phyloP scores from a whole-genome alignment of 2,797 vertebrate genomes.

The Spinibarbus caldwelli region DNA sequence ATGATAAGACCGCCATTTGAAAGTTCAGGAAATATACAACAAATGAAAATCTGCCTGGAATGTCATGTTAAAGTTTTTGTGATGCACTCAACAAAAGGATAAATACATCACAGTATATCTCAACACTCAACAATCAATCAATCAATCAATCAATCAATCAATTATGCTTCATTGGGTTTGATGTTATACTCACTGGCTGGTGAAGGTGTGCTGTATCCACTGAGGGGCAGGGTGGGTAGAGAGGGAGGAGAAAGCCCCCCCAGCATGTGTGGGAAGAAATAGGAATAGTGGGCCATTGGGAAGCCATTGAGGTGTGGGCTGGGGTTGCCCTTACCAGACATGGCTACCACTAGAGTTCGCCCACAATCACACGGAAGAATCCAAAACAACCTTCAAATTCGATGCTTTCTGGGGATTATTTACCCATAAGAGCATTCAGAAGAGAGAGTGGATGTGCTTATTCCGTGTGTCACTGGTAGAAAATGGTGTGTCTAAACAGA shows the following conservation, averaged over 20 bases:
- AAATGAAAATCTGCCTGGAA: too few species aligned
- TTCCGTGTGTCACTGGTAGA: not conserved
- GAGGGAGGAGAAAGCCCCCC: slow-evolving; percentile 91
- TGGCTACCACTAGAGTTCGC: slow-evolving; percentile 71
- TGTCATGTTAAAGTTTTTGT: not conserved
- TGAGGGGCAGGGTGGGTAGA: slow-evolving; percentile 87
- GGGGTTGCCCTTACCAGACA: slow-evolving; percentile 96
- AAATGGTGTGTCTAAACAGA: slow-evolving; percentile 30
- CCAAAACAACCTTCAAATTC: slow-evolving; percentile 48
- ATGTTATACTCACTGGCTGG: slow-evolving; percentile 90
- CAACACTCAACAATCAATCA: not conserved
- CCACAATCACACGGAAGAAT: slow-evolving; percentile 40
- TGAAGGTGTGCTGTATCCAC: slow-evolving; percentile 95
- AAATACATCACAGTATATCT: not conserved
- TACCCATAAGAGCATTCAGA: too few species aligned
- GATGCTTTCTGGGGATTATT: slow-evolving; percentile 50
- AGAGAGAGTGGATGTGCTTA: slow-evolving; percentile 27
- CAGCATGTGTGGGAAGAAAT: slow-evolving; percentile 95
- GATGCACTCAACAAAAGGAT: slow-evolving; percentile 8
- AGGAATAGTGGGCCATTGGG: slow-evolving; percentile 92
- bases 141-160: not conserved
- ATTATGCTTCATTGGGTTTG: not conserved
- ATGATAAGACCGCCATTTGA: not conserved
- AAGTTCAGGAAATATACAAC: not conserved
- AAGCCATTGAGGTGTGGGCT: slow-evolving; percentile 90